phyloP scores from a whole-genome alignment of 2,113 vertebrate species.

The Butorides virescens region DNA sequence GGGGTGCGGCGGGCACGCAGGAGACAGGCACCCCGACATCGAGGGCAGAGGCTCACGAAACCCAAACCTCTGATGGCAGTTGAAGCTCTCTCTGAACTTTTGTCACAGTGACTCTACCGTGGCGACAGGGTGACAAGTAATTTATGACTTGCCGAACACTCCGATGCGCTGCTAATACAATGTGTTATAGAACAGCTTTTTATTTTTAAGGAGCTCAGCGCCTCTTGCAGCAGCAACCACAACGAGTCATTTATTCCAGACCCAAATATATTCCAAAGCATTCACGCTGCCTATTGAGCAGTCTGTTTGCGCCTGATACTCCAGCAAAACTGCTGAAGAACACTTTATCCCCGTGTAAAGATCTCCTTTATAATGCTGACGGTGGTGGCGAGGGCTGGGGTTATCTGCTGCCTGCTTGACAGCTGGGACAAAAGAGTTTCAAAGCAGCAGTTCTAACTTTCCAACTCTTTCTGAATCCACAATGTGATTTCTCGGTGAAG shows the following conservation, averaged over 20 bases:
- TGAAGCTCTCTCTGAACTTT: background rate
- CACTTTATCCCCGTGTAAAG: background rate
- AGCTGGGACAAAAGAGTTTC: background rate
- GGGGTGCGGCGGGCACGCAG: rapidly evolving
- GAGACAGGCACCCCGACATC: rapidly evolving
- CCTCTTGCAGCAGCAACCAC: background rate
- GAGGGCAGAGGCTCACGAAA: background rate
- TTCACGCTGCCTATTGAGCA: background rate
- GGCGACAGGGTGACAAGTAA: background rate
- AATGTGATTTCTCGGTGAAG: background rate
- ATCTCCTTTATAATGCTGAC: background rate
- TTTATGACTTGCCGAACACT: background rate
- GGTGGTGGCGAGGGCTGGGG: background rate
- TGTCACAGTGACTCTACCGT: background rate
- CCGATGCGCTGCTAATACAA: background rate
- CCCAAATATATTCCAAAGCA: background rate
- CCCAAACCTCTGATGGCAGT: background rate
- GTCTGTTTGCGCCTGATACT: background rate
- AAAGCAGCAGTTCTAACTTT: background rate
- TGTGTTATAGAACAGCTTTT: background rate
- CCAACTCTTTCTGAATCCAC: background rate
- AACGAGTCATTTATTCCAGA: background rate
- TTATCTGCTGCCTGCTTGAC: background rate
- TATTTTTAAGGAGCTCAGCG: background rate
- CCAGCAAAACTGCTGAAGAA: background rate